Evolutionary conservation across 2,888 invertebrate genomes (phyloP).

Genomic region (Chelonus formosanus): DNA sequence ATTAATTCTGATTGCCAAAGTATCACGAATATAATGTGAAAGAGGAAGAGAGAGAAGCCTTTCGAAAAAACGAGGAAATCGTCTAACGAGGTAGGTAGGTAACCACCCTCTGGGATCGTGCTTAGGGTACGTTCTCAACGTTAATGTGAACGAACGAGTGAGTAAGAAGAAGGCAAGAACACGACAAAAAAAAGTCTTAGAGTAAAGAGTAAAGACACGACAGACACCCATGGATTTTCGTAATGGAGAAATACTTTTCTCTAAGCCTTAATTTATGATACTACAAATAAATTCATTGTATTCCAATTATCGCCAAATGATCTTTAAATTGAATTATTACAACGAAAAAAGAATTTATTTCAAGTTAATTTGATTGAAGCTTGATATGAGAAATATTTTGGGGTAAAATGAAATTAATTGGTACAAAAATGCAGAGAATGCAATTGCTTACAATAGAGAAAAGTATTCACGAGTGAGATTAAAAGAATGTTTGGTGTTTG

Average conservation of each 20-base stretch:
- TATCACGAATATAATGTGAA: slow-evolving; percentile 1
- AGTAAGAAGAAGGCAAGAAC: slow-evolving; percentile 12
- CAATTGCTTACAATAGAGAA: no score
- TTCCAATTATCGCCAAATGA: slow-evolving; percentile 27
- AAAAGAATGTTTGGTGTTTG: no score
- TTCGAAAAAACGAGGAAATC: slow-evolving; percentile 32
- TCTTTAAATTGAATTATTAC: slow-evolving; percentile 26
- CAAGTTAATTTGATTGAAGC: no score
- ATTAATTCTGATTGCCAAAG: slow-evolving; percentile 55
- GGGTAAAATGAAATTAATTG: no score
- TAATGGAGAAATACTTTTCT: slow-evolving; percentile 39
- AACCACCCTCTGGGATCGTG: slow-evolving; percentile 30
- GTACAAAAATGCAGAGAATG: no score
- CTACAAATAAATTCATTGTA: slow-evolving; percentile 1
- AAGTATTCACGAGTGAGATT: no score
- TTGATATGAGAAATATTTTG: no score
- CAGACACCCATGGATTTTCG: slow-evolving; percentile 34
- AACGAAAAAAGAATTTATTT: not conserved
- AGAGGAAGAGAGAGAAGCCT: slow-evolving; percentile 7
- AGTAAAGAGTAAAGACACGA: slow-evolving; percentile 15
- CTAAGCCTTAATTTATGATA: slow-evolving; percentile 12
- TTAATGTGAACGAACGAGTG: slow-evolving; percentile 16
- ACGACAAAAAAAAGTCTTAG: not conserved
- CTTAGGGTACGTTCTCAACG: slow-evolving; percentile 23
- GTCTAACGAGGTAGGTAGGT: slow-evolving; percentile 33